Percentiles rank a stretch among this genome's conserved stretches.
Conservation (phyloP, 2,888 invertebrate genomes). For the Falcaria lacertinaria region DNA sequence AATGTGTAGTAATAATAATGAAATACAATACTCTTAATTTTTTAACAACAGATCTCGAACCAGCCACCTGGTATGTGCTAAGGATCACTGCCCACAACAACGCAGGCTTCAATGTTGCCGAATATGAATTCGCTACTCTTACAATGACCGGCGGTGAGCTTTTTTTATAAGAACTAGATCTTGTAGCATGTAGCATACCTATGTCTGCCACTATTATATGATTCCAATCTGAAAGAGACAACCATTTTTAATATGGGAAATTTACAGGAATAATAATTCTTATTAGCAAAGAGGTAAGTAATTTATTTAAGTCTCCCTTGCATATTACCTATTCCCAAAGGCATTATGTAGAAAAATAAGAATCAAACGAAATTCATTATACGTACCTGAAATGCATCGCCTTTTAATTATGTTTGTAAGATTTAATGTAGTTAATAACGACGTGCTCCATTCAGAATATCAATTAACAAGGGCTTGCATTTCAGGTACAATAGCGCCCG, state of each 20-base stretch:
- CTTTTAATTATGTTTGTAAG: slow-evolving; percentile 35
- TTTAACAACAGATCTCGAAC: slow-evolving; percentile 84
- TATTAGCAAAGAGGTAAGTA: no score
- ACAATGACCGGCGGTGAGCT: slow-evolving; percentile 94
- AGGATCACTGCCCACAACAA: slow-evolving; percentile 96
- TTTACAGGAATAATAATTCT: no score
- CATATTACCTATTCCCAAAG: no score
- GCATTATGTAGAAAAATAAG: no score
- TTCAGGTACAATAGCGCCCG: slow-evolving; percentile 97
- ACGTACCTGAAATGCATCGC: slow-evolving; percentile 76
- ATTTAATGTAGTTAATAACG: slow-evolving; percentile 5
- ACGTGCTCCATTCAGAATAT: slow-evolving; percentile 1
- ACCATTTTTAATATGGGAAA: no score
- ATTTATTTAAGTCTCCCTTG: no score
- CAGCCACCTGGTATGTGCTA: slow-evolving; percentile 96
- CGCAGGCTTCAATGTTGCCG: slow-evolving; percentile 96
- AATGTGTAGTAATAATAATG: not conserved
- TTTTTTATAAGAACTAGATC: no score
- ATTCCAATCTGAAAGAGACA: no score
- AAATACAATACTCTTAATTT: not conserved
- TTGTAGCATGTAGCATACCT: no score
- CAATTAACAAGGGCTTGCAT: slow-evolving; percentile 69
- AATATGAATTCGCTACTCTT: slow-evolving; percentile 96
- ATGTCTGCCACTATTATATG: no score
- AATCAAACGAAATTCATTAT: no score